phyloP scores from a whole-genome alignment of 1,140 invertebrate genomes.

The Grapholita molesta region DNA sequence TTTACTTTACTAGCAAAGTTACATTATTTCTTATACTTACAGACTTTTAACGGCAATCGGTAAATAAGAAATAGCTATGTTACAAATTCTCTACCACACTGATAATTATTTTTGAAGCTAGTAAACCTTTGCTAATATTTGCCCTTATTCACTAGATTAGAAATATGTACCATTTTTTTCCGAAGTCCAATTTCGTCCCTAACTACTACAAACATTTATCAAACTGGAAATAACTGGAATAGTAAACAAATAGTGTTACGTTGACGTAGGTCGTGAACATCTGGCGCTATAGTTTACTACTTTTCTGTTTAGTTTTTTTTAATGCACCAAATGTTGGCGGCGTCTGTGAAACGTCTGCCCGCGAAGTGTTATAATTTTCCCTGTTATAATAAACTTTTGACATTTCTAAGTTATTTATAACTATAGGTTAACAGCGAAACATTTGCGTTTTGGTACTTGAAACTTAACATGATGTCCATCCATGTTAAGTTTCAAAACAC shows the following conservation, averaged over 20 bases:
- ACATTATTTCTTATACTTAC: too few relatives aligned
- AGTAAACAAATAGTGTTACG: slow-evolving; percentile 44
- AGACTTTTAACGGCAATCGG: too few relatives aligned
- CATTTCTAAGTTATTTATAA: slow-evolving; percentile 6
- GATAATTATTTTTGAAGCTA: too few relatives aligned
- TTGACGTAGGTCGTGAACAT: slow-evolving; percentile 18
- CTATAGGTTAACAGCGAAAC: not conserved
- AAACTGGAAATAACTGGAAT: slow-evolving; percentile 54
- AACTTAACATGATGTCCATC: too few relatives aligned
- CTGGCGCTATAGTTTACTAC: slow-evolving; percentile 15
- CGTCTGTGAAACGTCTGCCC: slow-evolving; percentile 15
- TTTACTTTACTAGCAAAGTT: too few relatives aligned
- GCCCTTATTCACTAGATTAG: too few relatives aligned
- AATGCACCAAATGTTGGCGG: slow-evolving; percentile 16
- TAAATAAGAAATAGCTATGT: too few relatives aligned
- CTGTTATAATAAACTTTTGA: slow-evolving; percentile 17
- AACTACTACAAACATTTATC: slow-evolving; percentile 32
- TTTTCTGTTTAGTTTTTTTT: slow-evolving; percentile 16
- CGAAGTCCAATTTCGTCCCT: not conserved
- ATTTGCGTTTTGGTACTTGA: too few relatives aligned
- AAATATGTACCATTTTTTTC: too few relatives aligned
- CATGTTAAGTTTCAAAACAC: too few relatives aligned
- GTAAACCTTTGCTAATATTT: too few relatives aligned
- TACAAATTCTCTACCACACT: too few relatives aligned
- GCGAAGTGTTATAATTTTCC: slow-evolving; percentile 15